Evolutionary conservation across 2,797 vertebrate species (phyloP), one percentile per base, ranked within the genome.

Genomic region (Brachymystax lenok): DNA sequence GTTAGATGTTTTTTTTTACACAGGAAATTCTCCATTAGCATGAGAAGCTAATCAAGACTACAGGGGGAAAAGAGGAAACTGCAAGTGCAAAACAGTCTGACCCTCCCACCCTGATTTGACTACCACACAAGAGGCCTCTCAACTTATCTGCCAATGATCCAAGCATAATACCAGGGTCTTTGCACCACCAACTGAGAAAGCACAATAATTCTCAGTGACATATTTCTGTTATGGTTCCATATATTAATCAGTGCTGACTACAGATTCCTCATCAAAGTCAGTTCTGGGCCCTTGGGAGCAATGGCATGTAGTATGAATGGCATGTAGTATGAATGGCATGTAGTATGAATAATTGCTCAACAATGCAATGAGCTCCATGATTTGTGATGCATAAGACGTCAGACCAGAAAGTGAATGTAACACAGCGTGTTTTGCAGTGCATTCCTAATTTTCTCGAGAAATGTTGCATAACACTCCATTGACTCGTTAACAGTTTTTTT

Each of bases 1-100:
- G 79, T 87, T 82, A 87, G 77, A 73, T 63, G 73, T 56, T 75
- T 72, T 50, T 80, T 85, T 28, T 27, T 80, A 85, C 85, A 86
- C 90, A 94, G 93, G 90, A 95, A 94, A 90, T 85, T 87, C 87
- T 87, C 89, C 90, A 93, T 94, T 94, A 92, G 86, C 77, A 79
- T 66, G 79, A 86, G 77, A 81, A 82, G 78, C 82, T 92, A 91
- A 94, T 93, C 88, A 90, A 85, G 88, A 80, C 78, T 71, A 64
- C 75, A 85, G 78, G 81, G 76, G 85, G 56, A 86, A 80, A 84
- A 85, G 85, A 85, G 86, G 82, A 81, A 87, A 84, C 76, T 80
- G 83, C 77, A 73, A 84, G 79, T 77, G 76, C 75, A 84, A 87
- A 90, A 87, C 78, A 89, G 69, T 74, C 74, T 16, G 21, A 74